A percentile compares a stretch with the other conserved stretches of the same genome.
phyloP scores from a whole-genome alignment of 2,797 vertebrate species.

The Tokudaia muenninki region DNA sequence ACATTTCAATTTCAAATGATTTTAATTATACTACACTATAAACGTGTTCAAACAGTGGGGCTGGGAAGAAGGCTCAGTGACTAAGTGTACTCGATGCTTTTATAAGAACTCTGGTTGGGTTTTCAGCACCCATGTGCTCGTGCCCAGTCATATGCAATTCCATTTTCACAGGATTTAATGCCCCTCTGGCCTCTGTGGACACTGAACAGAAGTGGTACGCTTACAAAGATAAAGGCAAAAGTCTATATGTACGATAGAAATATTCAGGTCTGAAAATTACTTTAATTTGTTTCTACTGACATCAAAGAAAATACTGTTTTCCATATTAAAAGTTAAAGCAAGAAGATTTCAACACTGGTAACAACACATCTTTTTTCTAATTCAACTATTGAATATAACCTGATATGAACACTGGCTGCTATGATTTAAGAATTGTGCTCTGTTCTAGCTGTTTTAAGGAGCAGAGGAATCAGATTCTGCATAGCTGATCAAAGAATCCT shows the following conservation, averaged over 20 bases:
- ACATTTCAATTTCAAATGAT: conserved; percentile 1
- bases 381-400: background rate
- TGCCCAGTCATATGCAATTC: background rate
- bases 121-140: background rate
- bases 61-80: no score
- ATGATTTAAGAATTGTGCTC: background rate
- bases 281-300: conserved; percentile 9
- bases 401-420: background rate
- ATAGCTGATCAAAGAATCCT: background rate
- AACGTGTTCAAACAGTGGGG: background rate
- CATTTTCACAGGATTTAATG: background rate
- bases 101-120: background rate
- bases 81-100: background rate
- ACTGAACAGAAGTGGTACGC: background rate
- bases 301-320: background rate
- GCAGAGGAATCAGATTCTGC: background rate
- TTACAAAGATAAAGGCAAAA: background rate
- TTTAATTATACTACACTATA: conserved; percentile 40
- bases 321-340: background rate
- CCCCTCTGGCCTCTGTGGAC: background rate
- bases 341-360: conserved; percentile 25
- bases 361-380: background rate
- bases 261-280: background rate
- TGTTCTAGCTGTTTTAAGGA: background rate
- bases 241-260: background rate